phyloP scores from a whole-genome alignment of 2,797 vertebrate genomes.

The Sphenodon punctatus region DNA sequence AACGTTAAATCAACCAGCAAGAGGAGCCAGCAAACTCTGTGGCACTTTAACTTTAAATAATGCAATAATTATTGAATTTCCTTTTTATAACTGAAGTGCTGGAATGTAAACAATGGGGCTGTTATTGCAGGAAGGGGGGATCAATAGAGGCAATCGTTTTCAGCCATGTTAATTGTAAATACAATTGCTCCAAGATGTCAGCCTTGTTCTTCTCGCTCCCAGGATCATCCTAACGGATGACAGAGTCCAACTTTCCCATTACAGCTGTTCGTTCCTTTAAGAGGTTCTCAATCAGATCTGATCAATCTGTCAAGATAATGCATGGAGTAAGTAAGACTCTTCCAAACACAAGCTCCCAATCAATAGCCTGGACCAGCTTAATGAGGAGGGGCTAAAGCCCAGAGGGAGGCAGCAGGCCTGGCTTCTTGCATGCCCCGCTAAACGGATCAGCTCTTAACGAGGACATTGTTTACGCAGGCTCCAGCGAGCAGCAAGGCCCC shows the following conservation, averaged over 20 bases:
- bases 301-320: conserved; percentile 99
- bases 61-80: conserved; percentile 99
- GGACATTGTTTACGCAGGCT: conserved; percentile 74
- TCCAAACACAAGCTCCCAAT: conserved; percentile 91
- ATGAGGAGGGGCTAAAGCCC: conserved; percentile 90
- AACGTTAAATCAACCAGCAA: conserved; percentile 84
- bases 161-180: conserved; percentile 98
- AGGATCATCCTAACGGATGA: conserved; percentile 88
- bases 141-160: conserved; percentile 99
- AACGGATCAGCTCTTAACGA: conserved; percentile 77
- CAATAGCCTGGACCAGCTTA: conserved; percentile 92
- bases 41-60: conserved; percentile 99
- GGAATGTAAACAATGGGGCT: conserved; percentile 99
- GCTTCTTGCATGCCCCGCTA: conserved; percentile 70
- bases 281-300: conserved; percentile 98
- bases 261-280: conserved; percentile 95
- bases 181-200: conserved; percentile 89
- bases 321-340: conserved; percentile 92
- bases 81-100: conserved; percentile 98
- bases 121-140: conserved; percentile 99
- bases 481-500: conserved; percentile 64
- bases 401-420: conserved; percentile 82
- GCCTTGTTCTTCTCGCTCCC: conserved; percentile 85
- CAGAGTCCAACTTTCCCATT: conserved; percentile 96
- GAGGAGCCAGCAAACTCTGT: conserved; percentile 88